Base-by-base conservation (phyloP, 2,888 invertebrate genomes). In the Patella depressa region DNA sequence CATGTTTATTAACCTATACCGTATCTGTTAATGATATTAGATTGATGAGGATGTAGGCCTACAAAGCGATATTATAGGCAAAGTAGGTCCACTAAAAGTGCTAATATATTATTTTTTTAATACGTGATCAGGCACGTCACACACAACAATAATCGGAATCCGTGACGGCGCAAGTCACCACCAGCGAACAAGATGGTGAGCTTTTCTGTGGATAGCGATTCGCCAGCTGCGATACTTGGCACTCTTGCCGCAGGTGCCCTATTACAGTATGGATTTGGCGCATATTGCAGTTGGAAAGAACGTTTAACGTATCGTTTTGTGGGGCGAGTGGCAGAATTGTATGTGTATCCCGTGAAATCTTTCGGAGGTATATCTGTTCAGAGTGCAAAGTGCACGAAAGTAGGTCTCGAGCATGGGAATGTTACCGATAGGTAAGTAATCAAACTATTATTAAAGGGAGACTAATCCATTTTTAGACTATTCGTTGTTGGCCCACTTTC, bases 321-420 rank as follows among this genome's bases (percentile, higher is more conserved):
- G 0, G 88, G 88, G 14, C 84, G 74, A 59, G 85, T 88, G 29
- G 83, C 86, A 1, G 81, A 77, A 53, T 65, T 88, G 59, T 82
- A 82, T 72, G 76, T 87, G 15, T 87, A 84, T 75, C 88, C 88
- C 0, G 81, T 88, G 55, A 88, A 88, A 76, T 88, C 88, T 0
- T 86, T 83, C 53, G 81, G 85, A 45, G 88, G 87, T 34, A 71
- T 88, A 2, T 75, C 65, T 12, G 79, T 84, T 11, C 71, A 81
- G 17, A 75, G 77, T 45, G 84, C 83, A 29, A 79, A 83, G 4
- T 83, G 83, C 71, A 83, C 83, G 4, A 55, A 53, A 17, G 34
- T 84, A 11, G 86, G 86, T 17, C 78, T 85, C 3, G 78, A 80
- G 17, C 79, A 79, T 65, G 78, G 79, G 7, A 86, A 85, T 3